Evolutionary conservation across 2,113 vertebrate species (phyloP).

Genomic region (Castor canadensis): DNA sequence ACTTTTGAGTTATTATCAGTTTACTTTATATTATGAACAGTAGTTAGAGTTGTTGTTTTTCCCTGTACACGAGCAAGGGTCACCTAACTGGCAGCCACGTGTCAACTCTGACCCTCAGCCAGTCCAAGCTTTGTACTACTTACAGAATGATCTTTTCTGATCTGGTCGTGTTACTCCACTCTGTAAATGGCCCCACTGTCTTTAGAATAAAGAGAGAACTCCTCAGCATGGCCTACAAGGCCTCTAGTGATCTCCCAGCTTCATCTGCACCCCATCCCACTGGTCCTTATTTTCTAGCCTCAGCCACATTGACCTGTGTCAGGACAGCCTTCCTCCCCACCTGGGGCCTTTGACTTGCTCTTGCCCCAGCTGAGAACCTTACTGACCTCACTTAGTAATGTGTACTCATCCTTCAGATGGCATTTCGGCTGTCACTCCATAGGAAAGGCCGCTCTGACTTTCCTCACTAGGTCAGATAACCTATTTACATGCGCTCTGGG

Average conservation of each 20-base stretch:
- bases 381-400: background rate
- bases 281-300: background rate
- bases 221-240: background rate
- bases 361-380: background rate
- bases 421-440: background rate
- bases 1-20: background rate
- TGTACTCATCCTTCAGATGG: background rate
- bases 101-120: background rate
- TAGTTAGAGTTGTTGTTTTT: background rate
- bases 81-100: background rate
- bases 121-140: background rate
- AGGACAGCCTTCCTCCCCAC: background rate
- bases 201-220: background rate
- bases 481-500: background rate
- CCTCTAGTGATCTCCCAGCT: too few relatives aligned
- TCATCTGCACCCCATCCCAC: background rate
- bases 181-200: background rate
- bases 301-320: background rate
- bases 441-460: background rate
- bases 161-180: background rate
- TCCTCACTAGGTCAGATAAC: background rate
- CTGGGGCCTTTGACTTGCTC: background rate
- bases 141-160: background rate
- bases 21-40: background rate
- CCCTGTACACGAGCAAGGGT: background rate